Evolutionary conservation across 2,113 vertebrate genomes (phyloP).

Genomic region (Ibidorhyncha struthersii): DNA sequence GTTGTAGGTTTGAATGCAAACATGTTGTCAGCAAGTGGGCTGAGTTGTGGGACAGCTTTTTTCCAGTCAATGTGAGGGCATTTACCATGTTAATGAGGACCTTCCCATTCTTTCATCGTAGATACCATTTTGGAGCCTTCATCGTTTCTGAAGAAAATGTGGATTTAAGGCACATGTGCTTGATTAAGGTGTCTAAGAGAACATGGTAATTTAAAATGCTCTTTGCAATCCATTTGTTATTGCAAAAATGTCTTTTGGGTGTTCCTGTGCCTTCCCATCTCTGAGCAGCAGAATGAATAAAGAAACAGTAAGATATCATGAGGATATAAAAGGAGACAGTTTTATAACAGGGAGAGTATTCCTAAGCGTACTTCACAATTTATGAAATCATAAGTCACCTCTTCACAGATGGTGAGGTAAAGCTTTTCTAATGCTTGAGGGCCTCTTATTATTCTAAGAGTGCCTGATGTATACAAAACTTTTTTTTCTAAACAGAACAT

Average conservation of each 20-base stretch:
- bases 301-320: not conserved
- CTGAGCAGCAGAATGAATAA: not conserved
- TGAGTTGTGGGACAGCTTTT: not conserved
- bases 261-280: not conserved
- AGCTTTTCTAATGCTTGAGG: slow-evolving; percentile 30
- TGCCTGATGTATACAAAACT: not conserved
- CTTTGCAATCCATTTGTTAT: not conserved
- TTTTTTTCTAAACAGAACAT: not conserved
- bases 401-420: slow-evolving; percentile 24
- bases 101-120: not conserved
- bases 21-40: not conserved
- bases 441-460: not conserved
- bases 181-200: not conserved
- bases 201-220: not conserved
- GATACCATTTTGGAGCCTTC: not conserved
- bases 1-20: not conserved
- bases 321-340: slow-evolving; percentile 19
- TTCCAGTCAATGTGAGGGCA: not conserved
- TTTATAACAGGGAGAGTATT: slow-evolving; percentile 26
- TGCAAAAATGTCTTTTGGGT: not conserved
- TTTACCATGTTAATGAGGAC: not conserved
- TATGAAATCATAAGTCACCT: slow-evolving; percentile 39
- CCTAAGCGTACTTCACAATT: not conserved
- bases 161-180: not conserved
- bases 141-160: not conserved